A percentile compares a stretch with the other conserved stretches of the same genome.
phyloP scores from a whole-genome alignment of 1,140 invertebrate genomes.

The Euwallacea similis region DNA sequence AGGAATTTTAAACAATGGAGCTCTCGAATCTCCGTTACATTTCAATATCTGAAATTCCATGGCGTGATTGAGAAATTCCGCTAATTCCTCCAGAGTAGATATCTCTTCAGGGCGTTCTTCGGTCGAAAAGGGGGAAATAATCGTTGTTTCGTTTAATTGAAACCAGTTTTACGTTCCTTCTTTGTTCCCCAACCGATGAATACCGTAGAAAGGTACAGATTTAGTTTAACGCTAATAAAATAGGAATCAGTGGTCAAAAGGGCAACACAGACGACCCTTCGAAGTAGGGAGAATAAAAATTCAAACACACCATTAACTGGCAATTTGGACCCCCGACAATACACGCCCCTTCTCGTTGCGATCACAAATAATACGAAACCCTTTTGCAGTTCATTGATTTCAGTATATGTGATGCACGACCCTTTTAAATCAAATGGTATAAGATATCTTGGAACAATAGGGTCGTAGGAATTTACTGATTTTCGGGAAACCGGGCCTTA shows the following conservation, averaged over 20 bases:
- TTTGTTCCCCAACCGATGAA: too few relatives aligned
- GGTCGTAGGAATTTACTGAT: slow-evolving; percentile 25
- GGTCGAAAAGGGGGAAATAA: too few relatives aligned
- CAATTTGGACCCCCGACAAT: slow-evolving; percentile 22
- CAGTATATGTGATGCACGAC: slow-evolving; percentile 18
- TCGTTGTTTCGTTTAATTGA: too few relatives aligned
- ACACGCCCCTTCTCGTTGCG: slow-evolving; percentile 11
- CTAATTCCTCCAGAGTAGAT: not conserved
- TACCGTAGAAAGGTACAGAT: too few relatives aligned
- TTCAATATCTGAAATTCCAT: slow-evolving; percentile 15
- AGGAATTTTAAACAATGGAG: slow-evolving; percentile 9
- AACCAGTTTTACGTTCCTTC: too few relatives aligned
- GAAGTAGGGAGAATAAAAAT: not conserved
- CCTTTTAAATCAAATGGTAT: slow-evolving; percentile 25
- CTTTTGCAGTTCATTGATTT: slow-evolving; percentile 27
- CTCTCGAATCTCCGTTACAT: slow-evolving; percentile 8
- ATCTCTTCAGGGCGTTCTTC: not conserved
- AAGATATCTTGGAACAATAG: slow-evolving; percentile 30
- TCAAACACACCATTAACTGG: slow-evolving; percentile 16
- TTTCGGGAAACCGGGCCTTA: not conserved
- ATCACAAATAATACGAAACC: slow-evolving; percentile 28
- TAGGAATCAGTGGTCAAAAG: too few relatives aligned
- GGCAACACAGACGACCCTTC: too few relatives aligned
- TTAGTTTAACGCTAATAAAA: too few relatives aligned
- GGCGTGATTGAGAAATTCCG: slow-evolving; percentile 14